phyloP scores from a whole-genome alignment of 30 jellyfish, hydroid and myxozoan species.

The Pelagia noctiluca region DNA sequence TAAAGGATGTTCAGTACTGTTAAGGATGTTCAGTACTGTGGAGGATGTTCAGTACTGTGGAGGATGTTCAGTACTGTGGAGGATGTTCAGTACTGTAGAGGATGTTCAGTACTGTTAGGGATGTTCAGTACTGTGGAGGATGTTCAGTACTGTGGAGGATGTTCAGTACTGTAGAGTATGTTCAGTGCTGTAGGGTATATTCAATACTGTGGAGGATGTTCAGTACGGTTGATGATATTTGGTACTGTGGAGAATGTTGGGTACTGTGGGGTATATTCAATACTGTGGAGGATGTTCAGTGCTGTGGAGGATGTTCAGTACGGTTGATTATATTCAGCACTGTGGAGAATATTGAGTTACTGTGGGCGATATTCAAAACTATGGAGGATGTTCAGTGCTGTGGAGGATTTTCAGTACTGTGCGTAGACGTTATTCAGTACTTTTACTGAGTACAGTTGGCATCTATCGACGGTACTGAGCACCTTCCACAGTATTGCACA shows the following conservation, averaged over 20 bases:
- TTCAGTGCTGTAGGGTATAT: background rate
- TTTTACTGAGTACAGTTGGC: background rate
- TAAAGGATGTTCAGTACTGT: background rate
- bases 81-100: background rate
- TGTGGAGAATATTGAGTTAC: background rate
- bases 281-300: background rate
- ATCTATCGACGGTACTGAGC: background rate
- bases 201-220: background rate
- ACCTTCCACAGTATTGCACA: too few species aligned
- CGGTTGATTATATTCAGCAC: background rate
- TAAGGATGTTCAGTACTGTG: background rate
- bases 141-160: background rate
- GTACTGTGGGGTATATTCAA: too few species aligned
- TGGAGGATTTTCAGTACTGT: background rate
- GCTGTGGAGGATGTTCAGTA: background rate
- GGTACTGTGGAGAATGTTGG: background rate
- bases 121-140: background rate
- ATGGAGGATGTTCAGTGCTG: background rate
- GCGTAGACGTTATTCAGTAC: background rate
- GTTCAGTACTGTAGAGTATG: background rate
- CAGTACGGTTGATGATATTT: background rate
- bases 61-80: background rate
- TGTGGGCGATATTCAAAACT: background rate
- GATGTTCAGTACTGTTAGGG: background rate
- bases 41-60: background rate